Percentiles rank a stretch among this genome's conserved stretches.
phyloP scores from a whole-genome alignment of 2,797 vertebrate genomes.

The Erpetoichthys calabaricus region DNA sequence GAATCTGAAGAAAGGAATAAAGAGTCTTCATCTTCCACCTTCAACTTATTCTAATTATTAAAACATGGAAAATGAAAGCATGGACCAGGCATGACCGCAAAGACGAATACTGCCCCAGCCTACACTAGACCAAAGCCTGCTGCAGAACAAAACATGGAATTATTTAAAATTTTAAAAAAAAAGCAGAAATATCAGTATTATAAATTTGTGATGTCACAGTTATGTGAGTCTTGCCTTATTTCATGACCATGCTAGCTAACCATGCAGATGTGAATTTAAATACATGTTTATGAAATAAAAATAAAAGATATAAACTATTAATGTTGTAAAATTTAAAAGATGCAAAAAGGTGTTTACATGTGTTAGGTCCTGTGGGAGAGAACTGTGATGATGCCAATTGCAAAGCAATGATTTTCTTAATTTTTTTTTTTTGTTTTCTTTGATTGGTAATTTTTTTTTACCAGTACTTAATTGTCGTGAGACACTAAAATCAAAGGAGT shows the following conservation, averaged over 20 bases:
- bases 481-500: slow-evolving; percentile 92
- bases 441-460: slow-evolving; percentile 61
- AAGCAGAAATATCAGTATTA: slow-evolving; percentile 73
- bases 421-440: slow-evolving; percentile 66
- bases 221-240: slow-evolving; percentile 86
- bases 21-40: too few relatives aligned
- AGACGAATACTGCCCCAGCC: slow-evolving; percentile 45
- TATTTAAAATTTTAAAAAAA: slow-evolving; percentile 26
- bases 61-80: slow-evolving; percentile 6
- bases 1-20: too few relatives aligned
- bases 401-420: slow-evolving; percentile 77
- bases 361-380: slow-evolving; percentile 74
- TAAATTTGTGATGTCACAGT: slow-evolving; percentile 63
- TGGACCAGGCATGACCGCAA: slow-evolving; percentile 31
- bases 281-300: slow-evolving; percentile 35
- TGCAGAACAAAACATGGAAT: slow-evolving; percentile 53
- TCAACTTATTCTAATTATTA: too few relatives aligned
- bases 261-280: slow-evolving; percentile 68
- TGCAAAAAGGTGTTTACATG: slow-evolving; percentile 91
- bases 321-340: slow-evolving; percentile 62
- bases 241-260: slow-evolving; percentile 74
- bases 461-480: slow-evolving; percentile 93
- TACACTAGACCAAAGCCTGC: slow-evolving; percentile 74
- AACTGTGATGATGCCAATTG: slow-evolving; percentile 68
- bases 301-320: slow-evolving; percentile 80